These are phyloP conservation scores for Novumbra hubbsi DNA, from an alignment of 2,797 vertebrate species.

Conservation along the genomic window DNA sequence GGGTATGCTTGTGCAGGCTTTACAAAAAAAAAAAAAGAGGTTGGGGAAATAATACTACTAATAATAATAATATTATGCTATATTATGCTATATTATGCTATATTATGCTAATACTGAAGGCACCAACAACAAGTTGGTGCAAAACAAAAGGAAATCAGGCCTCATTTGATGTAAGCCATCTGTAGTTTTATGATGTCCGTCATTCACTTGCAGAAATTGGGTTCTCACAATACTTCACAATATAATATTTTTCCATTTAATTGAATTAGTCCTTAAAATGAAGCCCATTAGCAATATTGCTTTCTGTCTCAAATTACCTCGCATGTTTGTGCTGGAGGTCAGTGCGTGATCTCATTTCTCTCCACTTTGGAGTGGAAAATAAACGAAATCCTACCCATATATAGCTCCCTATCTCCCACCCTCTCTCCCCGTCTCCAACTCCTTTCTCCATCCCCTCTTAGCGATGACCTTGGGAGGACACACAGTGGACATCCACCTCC, in stretches of 20 bases:
- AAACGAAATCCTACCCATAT: constrained; percentile 35
- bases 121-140: too few species aligned
- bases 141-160: too few species aligned
- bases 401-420: constrained; percentile 22
- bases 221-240: not conserved
- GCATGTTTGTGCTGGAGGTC: constrained; percentile 24
- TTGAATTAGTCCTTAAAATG: not conserved
- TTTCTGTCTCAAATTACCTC: constrained; percentile 31
- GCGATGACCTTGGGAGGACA: constrained; percentile 25
- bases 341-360: constrained; percentile 27
- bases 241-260: not conserved
- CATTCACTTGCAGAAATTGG: not conserved
- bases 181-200: too few species aligned
- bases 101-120: too few species aligned
- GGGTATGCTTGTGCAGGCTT: too few species aligned
- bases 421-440: constrained; percentile 28
- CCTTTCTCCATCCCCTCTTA: constrained; percentile 13
- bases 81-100: too few species aligned
- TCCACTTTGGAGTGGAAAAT: constrained; percentile 16
- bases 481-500: constrained; percentile 2
- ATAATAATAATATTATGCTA: too few species aligned
- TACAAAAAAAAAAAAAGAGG: too few species aligned
- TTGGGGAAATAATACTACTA: too few species aligned
- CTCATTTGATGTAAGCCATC: too few species aligned
- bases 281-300: not conserved